Conservation (phyloP, 2,888 invertebrate genomes). For the Darwinula stevensoni region DNA sequence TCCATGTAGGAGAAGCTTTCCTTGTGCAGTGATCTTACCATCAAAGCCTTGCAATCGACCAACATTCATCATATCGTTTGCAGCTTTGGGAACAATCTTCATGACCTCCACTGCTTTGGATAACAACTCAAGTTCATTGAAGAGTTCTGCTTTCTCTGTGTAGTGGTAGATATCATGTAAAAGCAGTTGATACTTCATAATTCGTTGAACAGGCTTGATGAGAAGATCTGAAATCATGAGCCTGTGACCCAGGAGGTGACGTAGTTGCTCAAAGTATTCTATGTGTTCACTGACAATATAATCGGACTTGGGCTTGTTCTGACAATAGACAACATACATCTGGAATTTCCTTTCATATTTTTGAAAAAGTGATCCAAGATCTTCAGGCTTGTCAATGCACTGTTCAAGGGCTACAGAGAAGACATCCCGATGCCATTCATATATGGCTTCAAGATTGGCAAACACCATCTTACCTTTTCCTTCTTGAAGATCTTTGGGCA, state of each 20-base stretch:
- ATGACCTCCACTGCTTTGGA: slow-evolving; percentile 50
- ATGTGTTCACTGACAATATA: slow-evolving; percentile 85
- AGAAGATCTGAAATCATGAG: slow-evolving; percentile 72
- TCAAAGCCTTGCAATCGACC: slow-evolving; percentile 85
- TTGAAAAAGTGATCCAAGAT: slow-evolving; percentile 53
- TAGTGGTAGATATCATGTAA: slow-evolving; percentile 66
- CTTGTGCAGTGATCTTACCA: slow-evolving; percentile 89
- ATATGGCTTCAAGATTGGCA: slow-evolving; percentile 87
- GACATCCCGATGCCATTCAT: slow-evolving; percentile 85
- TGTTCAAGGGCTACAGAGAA: slow-evolving; percentile 63
- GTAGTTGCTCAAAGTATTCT: slow-evolving; percentile 68
- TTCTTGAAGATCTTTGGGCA: slow-evolving; percentile 47
- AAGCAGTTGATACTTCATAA: slow-evolving; percentile 85
- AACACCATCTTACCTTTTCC: slow-evolving; percentile 93
- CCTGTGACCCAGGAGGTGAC: slow-evolving; percentile 74
- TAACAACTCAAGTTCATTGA: slow-evolving; percentile 41
- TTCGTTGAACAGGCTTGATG: slow-evolving; percentile 94
- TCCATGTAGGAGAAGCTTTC: slow-evolving; percentile 67
- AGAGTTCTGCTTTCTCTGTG: slow-evolving; percentile 51
- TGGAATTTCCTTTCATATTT: slow-evolving; percentile 68
- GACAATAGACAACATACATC: slow-evolving; percentile 93
- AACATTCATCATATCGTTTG: slow-evolving; percentile 98
- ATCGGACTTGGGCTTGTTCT: slow-evolving; percentile 95
- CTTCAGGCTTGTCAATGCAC: slow-evolving; percentile 56
- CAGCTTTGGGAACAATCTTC: slow-evolving; percentile 80